Evolutionary conservation across 2,113 vertebrate species (phyloP), one percentile per base, ranked within the genome.

Genomic region (Plotosus lineatus): DNA sequence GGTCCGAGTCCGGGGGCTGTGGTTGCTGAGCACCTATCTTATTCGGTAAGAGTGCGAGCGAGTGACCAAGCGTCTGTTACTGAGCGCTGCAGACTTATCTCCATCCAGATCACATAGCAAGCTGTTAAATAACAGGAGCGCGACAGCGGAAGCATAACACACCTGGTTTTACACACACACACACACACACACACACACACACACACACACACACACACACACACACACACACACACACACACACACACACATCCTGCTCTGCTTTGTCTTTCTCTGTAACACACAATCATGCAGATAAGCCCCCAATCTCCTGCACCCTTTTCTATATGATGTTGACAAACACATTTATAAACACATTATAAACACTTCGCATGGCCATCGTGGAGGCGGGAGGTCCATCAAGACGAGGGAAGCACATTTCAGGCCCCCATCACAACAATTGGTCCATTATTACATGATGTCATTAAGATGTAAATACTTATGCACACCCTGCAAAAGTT

Each of bases 51-150:
- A 72, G 68, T 50, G 81, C 61, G 76, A 81, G 82, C 48, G 44
- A 83, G 82, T 86, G 86, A 87, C 73, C 86, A 83, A 87, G 84
- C 86, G 86, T 85, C 88, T 92, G 91, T 91, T 92, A 89, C 87
- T 82, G 84, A 87, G 87, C 65, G 75, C 60, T 75, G 81, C 50
- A 83, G 84, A 76, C 88, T 89, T 86, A 89, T 89, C 86, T 79
- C 53, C 28, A 40, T 75, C 83, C 84, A 86, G 71, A 87, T 85
- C 83, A 69, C 79, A 75, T 48, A 42, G 86, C 87, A 82, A 84
- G 88, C 89, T 83, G 85, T 91, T 90, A 89, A 91, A 91, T 89
- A 93, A 91, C 84, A 89, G 82, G 85, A 61, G 82, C 38, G 46
- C 79, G 86, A 85, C 77, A 85, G 68, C 46, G 80, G 85, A 86